These are phyloP conservation scores for Prenolepis imparis DNA, from an alignment of 2,888 invertebrate genomes.

Conservation along the genomic window DNA sequence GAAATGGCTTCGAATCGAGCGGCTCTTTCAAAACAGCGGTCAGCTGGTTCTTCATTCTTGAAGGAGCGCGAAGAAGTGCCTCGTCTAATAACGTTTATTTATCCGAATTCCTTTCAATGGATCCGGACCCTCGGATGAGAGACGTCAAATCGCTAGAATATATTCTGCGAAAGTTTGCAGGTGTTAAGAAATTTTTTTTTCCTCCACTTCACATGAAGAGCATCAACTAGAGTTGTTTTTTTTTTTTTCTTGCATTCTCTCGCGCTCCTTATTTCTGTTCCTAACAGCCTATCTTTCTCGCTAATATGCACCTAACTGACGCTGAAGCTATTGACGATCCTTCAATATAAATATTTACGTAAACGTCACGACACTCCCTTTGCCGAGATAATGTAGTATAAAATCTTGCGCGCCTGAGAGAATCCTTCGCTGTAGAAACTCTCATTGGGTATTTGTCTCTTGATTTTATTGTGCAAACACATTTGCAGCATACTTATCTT, in stretches of 20 bases:
- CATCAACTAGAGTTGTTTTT: not conserved
- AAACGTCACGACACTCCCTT: constrained; percentile 4
- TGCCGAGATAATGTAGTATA: constrained; percentile 9
- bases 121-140: constrained; percentile 56
- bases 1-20: too few species aligned
- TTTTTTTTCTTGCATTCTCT: constrained; percentile 9
- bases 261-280: not conserved
- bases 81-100: constrained; percentile 51
- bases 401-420: constrained; percentile 1
- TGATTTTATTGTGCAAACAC: not conserved
- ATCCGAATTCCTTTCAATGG: constrained; percentile 56
- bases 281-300: not conserved
- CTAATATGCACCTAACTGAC: not conserved
- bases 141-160: constrained; percentile 54
- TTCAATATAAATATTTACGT: constrained; percentile 31
- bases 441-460: not conserved
- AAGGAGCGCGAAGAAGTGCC: constrained; percentile 3
- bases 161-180: constrained; percentile 64
- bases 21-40: not conserved
- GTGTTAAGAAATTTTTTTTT: constrained; percentile 62
- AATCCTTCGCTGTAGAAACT: not conserved
- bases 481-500: not conserved
- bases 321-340: constrained; percentile 20
- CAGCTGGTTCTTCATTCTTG: constrained; percentile 35
- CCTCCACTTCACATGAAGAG: constrained; percentile 16